Evolutionary conservation across 1,140 invertebrate genomes (phyloP).

Genomic region (Drosophila ohnishii): DNA sequence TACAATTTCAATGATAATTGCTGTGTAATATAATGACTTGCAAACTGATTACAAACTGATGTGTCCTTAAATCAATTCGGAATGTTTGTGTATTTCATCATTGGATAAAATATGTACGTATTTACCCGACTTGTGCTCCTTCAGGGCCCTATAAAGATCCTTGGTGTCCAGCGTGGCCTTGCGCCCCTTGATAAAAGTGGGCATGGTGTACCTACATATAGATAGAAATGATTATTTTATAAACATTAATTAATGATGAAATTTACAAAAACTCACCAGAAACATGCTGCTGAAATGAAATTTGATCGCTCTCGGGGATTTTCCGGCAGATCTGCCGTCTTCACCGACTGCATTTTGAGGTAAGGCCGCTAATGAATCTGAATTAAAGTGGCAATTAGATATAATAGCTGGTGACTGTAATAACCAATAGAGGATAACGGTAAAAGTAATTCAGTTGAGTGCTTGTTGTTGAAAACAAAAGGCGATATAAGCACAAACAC

Average conservation of each 20-base stretch:
- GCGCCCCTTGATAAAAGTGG: slow-evolving; percentile 84
- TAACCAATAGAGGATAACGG: slow-evolving; percentile 4
- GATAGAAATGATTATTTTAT: neutral
- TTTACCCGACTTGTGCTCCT: slow-evolving; percentile 84
- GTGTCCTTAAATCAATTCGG: neutral
- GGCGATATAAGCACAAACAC: slow-evolving; percentile 28
- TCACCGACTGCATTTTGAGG: slow-evolving; percentile 72
- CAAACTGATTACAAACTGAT: slow-evolving; percentile 7
- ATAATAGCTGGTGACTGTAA: neutral
- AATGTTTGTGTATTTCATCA: slow-evolving; percentile 1
- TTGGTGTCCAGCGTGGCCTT: slow-evolving; percentile 84
- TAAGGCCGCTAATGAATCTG: slow-evolving; percentile 9
- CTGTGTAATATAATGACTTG: slow-evolving; percentile 14
- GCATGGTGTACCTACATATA: slow-evolving; percentile 83
- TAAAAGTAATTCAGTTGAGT: slow-evolving; percentile 34
- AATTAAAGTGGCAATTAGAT: slow-evolving; percentile 5
- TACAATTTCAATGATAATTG: slow-evolving; percentile 6
- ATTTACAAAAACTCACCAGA: slow-evolving; percentile 62
- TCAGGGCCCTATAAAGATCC: slow-evolving; percentile 85
- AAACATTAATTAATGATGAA: neutral
- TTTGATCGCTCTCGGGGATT: slow-evolving; percentile 77
- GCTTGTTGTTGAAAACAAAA: slow-evolving; percentile 32
- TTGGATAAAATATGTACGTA: neutral
- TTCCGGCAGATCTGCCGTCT: slow-evolving; percentile 78
- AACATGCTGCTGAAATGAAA: slow-evolving; percentile 75